Evolutionary conservation across 35 echinoderm and acorn worm species (phyloP).

Genomic region (Ophioderma brevispina): DNA sequence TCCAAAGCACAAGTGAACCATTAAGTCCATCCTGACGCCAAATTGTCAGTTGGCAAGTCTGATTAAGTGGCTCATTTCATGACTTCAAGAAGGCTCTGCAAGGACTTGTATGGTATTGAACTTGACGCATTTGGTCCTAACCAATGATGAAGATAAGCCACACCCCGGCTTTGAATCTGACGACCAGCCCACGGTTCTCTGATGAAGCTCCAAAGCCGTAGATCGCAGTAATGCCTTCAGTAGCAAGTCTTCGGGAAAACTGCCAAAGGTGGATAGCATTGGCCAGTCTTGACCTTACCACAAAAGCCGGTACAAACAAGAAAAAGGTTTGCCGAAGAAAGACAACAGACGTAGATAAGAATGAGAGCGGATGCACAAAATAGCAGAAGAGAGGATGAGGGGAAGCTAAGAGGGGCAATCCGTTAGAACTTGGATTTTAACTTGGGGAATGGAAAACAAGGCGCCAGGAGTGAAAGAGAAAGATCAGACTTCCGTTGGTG

Average conservation of each 20-base stretch:
- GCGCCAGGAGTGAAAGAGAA: neutral
- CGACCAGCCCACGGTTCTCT: neutral
- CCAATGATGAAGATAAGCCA: neutral
- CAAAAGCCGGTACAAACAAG: too few species aligned
- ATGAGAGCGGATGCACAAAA: too few species aligned
- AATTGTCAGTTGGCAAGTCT: neutral
- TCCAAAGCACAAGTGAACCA: slow-evolving; percentile 17
- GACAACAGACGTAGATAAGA: too few species aligned
- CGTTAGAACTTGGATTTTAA: slow-evolving; percentile 43
- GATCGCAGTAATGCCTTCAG: neutral
- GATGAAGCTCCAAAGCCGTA: neutral
- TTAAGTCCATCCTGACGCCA: neutral
- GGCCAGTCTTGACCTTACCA: slow-evolving; percentile 47
- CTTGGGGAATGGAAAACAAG: slow-evolving; percentile 1
- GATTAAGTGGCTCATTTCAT: slow-evolving; percentile 6
- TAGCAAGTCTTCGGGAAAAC: neutral
- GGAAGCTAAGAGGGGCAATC: too few species aligned
- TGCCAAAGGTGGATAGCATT: slow-evolving; percentile 43
- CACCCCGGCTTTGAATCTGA: slow-evolving; percentile 31
- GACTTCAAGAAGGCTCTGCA: slow-evolving; percentile 32
- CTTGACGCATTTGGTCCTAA: slow-evolving; percentile 33
- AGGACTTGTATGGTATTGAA: slow-evolving; percentile 52
- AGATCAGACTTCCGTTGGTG: slow-evolving; percentile 44
- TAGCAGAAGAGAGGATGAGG: too few species aligned
- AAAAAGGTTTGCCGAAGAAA: too few species aligned